Evolutionary conservation across 2,113 vertebrate species (phyloP).

Genomic region (Chrysemys picta): DNA sequence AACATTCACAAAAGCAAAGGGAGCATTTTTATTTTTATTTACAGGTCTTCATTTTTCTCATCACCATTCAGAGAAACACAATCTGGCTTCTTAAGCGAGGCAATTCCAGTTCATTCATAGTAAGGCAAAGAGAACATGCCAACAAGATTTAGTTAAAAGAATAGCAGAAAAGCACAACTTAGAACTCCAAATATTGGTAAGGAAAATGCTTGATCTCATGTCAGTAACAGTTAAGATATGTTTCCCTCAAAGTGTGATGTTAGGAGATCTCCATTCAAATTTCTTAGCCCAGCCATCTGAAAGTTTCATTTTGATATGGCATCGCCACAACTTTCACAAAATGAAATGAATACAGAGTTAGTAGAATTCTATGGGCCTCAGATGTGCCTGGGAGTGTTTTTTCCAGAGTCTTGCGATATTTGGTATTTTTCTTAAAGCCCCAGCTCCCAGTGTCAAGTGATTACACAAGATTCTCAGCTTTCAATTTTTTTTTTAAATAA

Average conservation of each 20-base stretch:
- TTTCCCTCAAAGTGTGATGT: not conserved
- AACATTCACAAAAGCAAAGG: not conserved
- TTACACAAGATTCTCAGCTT: not conserved
- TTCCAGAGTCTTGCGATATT: not conserved
- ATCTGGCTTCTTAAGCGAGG: not conserved
- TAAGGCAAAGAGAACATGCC: conserved; percentile 3
- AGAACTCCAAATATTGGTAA: not conserved
- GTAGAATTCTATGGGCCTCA: not conserved
- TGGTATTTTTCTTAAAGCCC: not conserved
- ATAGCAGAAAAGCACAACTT: not conserved
- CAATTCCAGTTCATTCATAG: conserved; percentile 28
- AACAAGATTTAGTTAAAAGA: not conserved
- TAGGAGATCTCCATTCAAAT: not conserved
- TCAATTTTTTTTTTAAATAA: not conserved
- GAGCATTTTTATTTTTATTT: conserved; percentile 36
- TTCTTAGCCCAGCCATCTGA: not conserved
- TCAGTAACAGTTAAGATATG: not conserved
- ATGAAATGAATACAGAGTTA: not conserved
- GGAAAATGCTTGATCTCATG: not conserved
- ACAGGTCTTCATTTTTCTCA: conserved; percentile 9
- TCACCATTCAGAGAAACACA: conserved; percentile 3
- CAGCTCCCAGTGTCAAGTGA: not conserved
- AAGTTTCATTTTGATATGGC: not conserved
- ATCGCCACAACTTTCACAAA: not conserved
- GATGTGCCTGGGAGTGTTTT: not conserved